Percentiles rank a stretch among this genome's conserved stretches.
phyloP scores from a whole-genome alignment of 2,888 invertebrate genomes.

The Machimus atricapillus region DNA sequence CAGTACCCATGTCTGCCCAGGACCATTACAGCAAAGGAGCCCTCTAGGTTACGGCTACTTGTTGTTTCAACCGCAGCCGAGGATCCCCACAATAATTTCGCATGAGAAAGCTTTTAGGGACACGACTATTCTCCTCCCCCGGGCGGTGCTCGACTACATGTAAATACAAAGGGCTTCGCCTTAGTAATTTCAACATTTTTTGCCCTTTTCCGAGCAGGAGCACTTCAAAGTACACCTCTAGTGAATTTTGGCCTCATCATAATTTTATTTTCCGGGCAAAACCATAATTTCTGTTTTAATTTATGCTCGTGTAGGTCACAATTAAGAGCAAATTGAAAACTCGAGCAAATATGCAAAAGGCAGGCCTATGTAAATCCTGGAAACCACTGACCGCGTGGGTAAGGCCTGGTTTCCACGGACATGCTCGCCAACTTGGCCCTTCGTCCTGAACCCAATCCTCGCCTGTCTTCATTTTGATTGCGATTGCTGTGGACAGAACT shows the following conservation, averaged over 20 bases:
- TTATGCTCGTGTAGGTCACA: not conserved
- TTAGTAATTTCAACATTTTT: not conserved
- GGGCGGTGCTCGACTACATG: not conserved
- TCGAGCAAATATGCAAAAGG: not conserved
- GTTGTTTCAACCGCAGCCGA: constrained; percentile 2
- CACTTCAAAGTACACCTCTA: not conserved
- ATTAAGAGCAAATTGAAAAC: constrained; percentile 12
- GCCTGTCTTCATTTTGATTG: not conserved
- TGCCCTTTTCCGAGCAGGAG: not conserved
- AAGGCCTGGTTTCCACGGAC: not conserved
- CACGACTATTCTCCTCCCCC: not conserved
- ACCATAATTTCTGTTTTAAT: not conserved
- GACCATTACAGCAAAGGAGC: not conserved
- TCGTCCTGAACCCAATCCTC: not conserved
- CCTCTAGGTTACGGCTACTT: not conserved
- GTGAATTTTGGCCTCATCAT: not conserved
- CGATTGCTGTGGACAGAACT: not conserved
- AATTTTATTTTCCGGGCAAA: constrained; percentile 1
- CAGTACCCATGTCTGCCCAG: not conserved
- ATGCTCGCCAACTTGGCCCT: not conserved
- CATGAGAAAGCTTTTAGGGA: constrained; percentile 15
- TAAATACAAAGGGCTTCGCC: not conserved
- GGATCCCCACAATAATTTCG: not conserved
- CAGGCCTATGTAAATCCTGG: not conserved
- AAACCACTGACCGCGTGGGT: not conserved